Evolutionary conservation across 1,140 invertebrate species (phyloP), one percentile per base, ranked within the genome.

Genomic region (Batillaria attramentaria): DNA sequence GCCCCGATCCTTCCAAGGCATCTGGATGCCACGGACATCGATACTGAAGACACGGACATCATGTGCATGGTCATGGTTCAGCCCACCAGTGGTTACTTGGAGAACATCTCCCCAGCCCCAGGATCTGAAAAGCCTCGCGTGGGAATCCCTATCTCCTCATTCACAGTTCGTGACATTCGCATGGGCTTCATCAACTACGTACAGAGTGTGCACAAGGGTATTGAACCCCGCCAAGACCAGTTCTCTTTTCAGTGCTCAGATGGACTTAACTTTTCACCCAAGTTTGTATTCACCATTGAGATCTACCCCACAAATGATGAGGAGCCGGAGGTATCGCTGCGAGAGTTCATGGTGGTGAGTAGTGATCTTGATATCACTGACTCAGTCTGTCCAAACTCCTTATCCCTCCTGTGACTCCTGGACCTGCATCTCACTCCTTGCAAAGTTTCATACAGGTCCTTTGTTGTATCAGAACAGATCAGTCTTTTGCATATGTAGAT

Each of bases 301-400:
- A 92, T 92, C 54, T 80, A 80, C 70, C 91, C 91, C 41, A 80
- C 83, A 16, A 92, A 92, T 81, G 92, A 92, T 82, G 91, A 92
- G 84, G 83, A 80, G n/a, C 92, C 92, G 18, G 83, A 89, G 72
- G 86, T 92, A 0, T 86, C 84, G 69, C 80, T 91, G 16, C 78
- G 89, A 54, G 88, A 91, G 72, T 91, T 92, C 74, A 87, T 89
- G 41, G 91, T 91, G 8, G 84, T 88, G 80, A 75, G 73, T 62
- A n/a, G 41, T 42, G 0, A 13, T 42, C 39, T 69, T 69, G 16
- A 8, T 69, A 24, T 69, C 18, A n/a, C 1, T 69, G 28, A 10
- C 16, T 69, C 2, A 42, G 6, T 2, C 62, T 66, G 62, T 66
- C n/a, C n/a, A n/a, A n/a, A n/a, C n/a, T n/a, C n/a, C n/a, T n/a